These are phyloP conservation scores for human DNA, from an alignment of 2,113 vertebrate species.

Conservation along the genomic window GRCh38 chr16:64066001-64066500, in stretches of 20 bases:
- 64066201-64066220: background rate
- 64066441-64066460: background rate
- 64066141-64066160: background rate
- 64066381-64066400: background rate
- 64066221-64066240: background rate
- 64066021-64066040: slow-evolving; percentile 43
- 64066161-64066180: background rate
- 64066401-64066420: rapidly evolving
- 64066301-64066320: background rate
- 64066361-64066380: no score
- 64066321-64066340: no score
- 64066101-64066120: background rate
- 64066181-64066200: background rate
- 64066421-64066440: background rate
- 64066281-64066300: background rate
- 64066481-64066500: background rate
- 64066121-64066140: background rate
- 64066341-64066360: no score
- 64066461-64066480: background rate
- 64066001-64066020: slow-evolving; percentile 3
- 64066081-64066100: slow-evolving; percentile 9
- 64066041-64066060: slow-evolving; percentile 54
- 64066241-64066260: rapidly evolving
- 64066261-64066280: background rate
- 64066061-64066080: slow-evolving; percentile 11